Percentiles rank a stretch among this genome's conserved stretches.
These are phyloP conservation scores for Actenoides hombroni DNA, from an alignment of 2,113 vertebrate species.

Conservation along the genomic window DNA sequence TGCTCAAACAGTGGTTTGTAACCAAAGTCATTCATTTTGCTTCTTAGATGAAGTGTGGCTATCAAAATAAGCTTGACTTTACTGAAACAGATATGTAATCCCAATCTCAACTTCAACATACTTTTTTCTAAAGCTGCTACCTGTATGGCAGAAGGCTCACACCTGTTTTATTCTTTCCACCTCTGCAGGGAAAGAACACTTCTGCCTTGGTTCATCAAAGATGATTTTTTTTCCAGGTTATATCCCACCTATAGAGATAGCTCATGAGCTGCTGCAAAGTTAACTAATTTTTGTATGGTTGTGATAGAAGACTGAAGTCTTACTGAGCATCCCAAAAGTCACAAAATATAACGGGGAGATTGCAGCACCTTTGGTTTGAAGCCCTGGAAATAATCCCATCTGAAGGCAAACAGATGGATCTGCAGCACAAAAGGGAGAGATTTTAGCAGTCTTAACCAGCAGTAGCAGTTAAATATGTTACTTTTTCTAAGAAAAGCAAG, in stretches of 20 bases:
- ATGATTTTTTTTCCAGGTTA: neutral
- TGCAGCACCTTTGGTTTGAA: neutral
- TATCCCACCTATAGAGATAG: neutral
- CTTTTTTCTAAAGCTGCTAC: neutral
- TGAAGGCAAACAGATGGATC: neutral
- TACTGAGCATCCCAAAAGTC: neutral
- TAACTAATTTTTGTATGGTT: neutral
- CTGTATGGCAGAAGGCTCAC: neutral
- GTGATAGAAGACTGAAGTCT: neutral
- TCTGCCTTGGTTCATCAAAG: neutral
- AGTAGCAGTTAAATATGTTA: neutral
- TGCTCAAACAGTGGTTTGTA: neutral
- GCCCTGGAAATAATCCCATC: neutral
- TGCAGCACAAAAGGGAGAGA: neutral
- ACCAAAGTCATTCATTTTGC: neutral
- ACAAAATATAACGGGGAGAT: rapidly evolving
- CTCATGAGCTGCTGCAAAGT: neutral
- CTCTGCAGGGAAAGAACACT: neutral
- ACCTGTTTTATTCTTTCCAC: neutral
- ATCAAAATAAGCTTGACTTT: neutral
- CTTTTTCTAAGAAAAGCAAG: neutral
- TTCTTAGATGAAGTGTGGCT: neutral
- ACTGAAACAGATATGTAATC: neutral
- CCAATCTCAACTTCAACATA: neutral
- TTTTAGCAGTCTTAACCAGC: neutral